Base-by-base conservation (phyloP, 2,797 vertebrate species). In the Danio choprae region DNA sequence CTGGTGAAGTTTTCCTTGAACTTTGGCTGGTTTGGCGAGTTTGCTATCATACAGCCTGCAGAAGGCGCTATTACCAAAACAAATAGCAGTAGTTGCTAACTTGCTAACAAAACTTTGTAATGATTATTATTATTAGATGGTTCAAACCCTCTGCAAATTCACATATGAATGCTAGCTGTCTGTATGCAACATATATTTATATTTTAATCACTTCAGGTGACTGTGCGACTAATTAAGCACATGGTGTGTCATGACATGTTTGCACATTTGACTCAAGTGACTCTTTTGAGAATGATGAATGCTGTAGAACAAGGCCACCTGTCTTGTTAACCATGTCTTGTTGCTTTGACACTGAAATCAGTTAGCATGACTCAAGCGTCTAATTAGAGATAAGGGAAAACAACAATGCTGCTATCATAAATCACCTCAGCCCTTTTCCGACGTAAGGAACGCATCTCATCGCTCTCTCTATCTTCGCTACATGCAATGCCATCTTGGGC, bases 351-450 rank as follows among this genome's bases (percentile, higher is more conserved):
- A 68, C 81, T 44, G 84, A 87, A 86, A 84, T 83, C 85, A 84
- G 71, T 83, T 71, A 75, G 79, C 80, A 83, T 74, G 62, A 83
- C 84, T 81, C 84, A 85, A 81, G 79, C 56, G 71, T 71, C 84
- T 87, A 86, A 87, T 88, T 84, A 86, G 80, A 79, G 86, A 86
- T 87, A 86, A 86, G 80, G 80, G 80, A 79, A 86, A 87, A 87
- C 86, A 87, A 86, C 83, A 86, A 81, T 81, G 65, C 84, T 50
- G 73, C 80, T 48, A 75, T 84, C 78, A 86, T 87, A 86, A 87
- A 89, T 87, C 84, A 88, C 70, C 63, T 74, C 64, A 41, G 81
- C 75, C 64, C 77, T 81, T 81, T 72, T 74, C 64, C 48, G 43
- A 41, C 60, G 29, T 70, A 79, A 78, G 75, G 55, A 51, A 76